A percentile compares a stretch with the other conserved stretches of the same genome.
Conservation (phyloP, 2,888 invertebrate species). For the Micoletzkya japonica region DNA sequence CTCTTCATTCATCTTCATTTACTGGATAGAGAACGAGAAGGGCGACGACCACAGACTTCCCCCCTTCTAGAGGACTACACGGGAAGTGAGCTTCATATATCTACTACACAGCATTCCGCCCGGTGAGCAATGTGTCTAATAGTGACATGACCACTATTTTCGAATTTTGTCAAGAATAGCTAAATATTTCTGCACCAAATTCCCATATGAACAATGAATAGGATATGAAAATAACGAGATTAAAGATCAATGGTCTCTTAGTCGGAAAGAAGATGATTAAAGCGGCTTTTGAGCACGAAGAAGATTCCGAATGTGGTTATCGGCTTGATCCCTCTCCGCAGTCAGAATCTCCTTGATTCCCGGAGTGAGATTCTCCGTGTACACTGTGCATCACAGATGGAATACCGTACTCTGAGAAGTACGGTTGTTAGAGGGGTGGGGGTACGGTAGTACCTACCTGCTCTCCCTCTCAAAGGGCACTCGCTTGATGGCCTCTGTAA, state of each 20-base stretch:
- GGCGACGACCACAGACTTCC: background rate
- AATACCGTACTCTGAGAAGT: constrained; percentile 63
- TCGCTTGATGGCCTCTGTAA: constrained; percentile 68
- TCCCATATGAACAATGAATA: no score
- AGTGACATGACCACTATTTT: no score
- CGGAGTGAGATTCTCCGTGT: constrained; percentile 68
- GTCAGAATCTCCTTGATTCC: constrained; percentile 68
- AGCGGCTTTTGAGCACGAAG: constrained; percentile 60
- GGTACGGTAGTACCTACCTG: no score
- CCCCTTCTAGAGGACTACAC: background rate
- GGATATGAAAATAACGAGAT: no score
- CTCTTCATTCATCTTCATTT: background rate
- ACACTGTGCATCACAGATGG: constrained; percentile 69
- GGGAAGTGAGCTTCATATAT: constrained; percentile 1
- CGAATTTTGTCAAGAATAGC: no score
- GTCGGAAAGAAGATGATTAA: no score
- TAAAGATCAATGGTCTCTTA: no score
- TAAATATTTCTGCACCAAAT: background rate
- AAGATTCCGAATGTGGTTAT: constrained; percentile 68
- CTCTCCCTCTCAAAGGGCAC: constrained; percentile 64
- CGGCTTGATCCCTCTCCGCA: constrained; percentile 66
- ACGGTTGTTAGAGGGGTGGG: background rate
- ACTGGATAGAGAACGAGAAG: background rate
- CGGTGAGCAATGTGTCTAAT: no score
- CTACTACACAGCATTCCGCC: no score